Base-by-base conservation (phyloP, 2,888 invertebrate species). In the Acrocyrtus sp. region DNA sequence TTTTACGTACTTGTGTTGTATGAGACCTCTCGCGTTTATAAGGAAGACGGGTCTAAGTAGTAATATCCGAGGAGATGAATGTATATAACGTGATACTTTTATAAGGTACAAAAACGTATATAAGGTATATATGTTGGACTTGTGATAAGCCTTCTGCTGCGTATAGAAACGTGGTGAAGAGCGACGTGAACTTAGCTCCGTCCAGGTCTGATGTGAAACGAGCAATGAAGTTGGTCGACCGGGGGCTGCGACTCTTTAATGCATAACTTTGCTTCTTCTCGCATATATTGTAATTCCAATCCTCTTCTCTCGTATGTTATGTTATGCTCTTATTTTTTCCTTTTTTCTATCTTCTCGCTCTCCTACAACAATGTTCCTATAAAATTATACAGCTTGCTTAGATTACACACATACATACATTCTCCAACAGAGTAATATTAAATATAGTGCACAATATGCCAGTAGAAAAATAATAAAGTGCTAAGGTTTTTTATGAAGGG, bases 171-270 rank as follows among this genome's bases (percentile, higher is more conserved):
- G 24, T 19, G 27, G 24, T 1, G 39, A 57, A 47, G 61, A 61
- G 61, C 61, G 61, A 54, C 61, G 61, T 54, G 54, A 62, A 61
- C 61, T 60, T 29, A 62, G 70, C 45, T 70, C 70, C 70, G 70
- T 62, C 57, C 70, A 41, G 70, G 62, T 70, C 70, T 70, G 70
- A 70, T 70, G 70, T 70, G 70, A 70, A 70, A 70, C 70, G 70
- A 70, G 70, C 62, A 70, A 70, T 70, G 70, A 70, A 61, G 70
- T 70, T 70, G 70, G 69, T 62, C 62, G 62, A 62, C 69, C 69
- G 69, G 69, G 69, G 70, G 70, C 70, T 70, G 70, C 54, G 61
- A 69, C 69, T 69, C 60, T 69, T 69, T 54, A 45, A 69, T 69
- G 69, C 61, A 54, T 69, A 21, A 26, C 41, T 45, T 69, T 61